Evolutionary conservation across 64 coral and sea anemone species (phyloP), one percentile per base, ranked within the genome.

Genomic region (Montipora efflorescens): DNA sequence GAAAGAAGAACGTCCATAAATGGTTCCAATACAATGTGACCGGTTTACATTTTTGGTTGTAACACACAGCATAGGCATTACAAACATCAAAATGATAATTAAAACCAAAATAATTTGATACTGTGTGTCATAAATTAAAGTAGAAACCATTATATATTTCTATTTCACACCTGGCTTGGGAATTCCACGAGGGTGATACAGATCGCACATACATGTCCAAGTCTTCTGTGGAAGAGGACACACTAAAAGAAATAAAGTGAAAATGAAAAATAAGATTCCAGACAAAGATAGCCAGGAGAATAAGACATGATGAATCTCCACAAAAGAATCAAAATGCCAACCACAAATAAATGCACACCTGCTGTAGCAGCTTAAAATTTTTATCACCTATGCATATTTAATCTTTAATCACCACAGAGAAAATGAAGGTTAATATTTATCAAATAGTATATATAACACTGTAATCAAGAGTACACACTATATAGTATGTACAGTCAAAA

Each of bases 191-290:
- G 6, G 92, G 92, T 69, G 92, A 93, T 4, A 93, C 92, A 72
- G 92, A 93, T 59, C 92, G 87, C 18, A 93, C 84, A 25, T 93
- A 93, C 78, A 93, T 71, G 59, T 88, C 92, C 52, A 88, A 49
- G 8, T 93, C 92, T 93, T 93, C 92, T 61, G 59, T 57, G 5
- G 83, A 87, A 10, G 83, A 80, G 20, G 83, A 71, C 4, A 88
- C 14, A 52, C 92, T 93, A 87, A 55, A 81, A 67, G 6, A 52
- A 50, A 78, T 77, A 8, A 58, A 19, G 10, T 46, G 7, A 44
- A 89, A 77, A 46, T 61, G 4, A 13, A 75, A 52, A 55, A 57
- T 12, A 5, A 55, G 7, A 10, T 13, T 48, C 9, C 47, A 59
- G 50, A 48, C 61, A 19, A 12, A 46, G 55, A 14, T 61, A 66